A percentile compares a stretch with the other conserved stretches of the same genome.
phyloP scores from a whole-genome alignment of 2,113 vertebrate species.

The Penelope pileata region DNA sequence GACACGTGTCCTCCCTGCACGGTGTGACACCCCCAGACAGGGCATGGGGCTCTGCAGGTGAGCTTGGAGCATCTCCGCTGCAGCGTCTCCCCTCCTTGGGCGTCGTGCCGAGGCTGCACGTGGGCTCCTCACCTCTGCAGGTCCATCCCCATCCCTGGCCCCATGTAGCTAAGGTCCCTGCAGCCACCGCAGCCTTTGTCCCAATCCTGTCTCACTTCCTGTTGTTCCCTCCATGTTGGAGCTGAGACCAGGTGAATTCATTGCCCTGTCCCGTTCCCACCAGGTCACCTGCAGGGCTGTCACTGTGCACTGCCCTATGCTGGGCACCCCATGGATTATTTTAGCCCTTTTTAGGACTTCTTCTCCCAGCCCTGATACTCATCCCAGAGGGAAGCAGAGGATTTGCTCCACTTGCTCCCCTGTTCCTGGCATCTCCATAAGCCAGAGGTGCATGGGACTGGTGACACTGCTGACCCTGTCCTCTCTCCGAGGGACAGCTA shows the following conservation, averaged over 20 bases:
- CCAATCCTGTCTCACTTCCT: not conserved
- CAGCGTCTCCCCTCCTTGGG: not conserved
- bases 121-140: accelerated
- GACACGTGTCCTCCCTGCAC: accelerated
- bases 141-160: not conserved
- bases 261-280: not conserved
- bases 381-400: not conserved
- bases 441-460: not conserved
- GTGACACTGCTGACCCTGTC: not conserved
- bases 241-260: not conserved
- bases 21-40: no score
- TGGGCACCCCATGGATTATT: not conserved
- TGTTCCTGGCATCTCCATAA: not conserved
- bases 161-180: not conserved
- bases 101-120: not conserved
- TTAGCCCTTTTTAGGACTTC: not conserved
- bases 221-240: not conserved
- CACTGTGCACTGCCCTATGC: not conserved
- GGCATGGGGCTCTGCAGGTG: not conserved
- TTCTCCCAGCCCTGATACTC: not conserved
- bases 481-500: slow-evolving; percentile 77
- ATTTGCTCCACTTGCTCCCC: not conserved
- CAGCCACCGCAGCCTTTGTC: not conserved
- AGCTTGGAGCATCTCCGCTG: not conserved
- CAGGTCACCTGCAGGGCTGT: not conserved